These are phyloP conservation scores for Synanthedon tipuliformis DNA, from an alignment of 2,888 invertebrate genomes.

Conservation along the genomic window DNA sequence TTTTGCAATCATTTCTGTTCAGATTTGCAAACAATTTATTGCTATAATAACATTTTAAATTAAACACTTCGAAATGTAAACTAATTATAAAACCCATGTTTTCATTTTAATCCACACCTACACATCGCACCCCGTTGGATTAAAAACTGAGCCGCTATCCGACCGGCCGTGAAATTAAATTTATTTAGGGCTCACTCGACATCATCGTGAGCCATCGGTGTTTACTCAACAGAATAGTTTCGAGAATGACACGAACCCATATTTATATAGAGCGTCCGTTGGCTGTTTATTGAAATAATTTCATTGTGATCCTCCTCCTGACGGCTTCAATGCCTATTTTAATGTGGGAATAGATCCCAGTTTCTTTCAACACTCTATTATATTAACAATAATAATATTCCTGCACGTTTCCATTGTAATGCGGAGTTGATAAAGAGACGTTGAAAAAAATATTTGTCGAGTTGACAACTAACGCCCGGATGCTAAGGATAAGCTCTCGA, in stretches of 20 bases:
- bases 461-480: slow-evolving; percentile 26
- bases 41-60: neutral
- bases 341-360: slow-evolving; percentile 37
- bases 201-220: slow-evolving; percentile 53
- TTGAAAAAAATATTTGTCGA: slow-evolving; percentile 23
- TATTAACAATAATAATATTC: slow-evolving; percentile 50
- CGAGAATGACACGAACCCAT: slow-evolving; percentile 50
- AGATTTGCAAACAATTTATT: neutral
- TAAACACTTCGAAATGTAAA: slow-evolving; percentile 3
- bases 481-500: slow-evolving; percentile 42
- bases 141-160: slow-evolving; percentile 39
- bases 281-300: slow-evolving; percentile 62
- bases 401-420: slow-evolving; percentile 28
- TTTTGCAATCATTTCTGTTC: too few species aligned
- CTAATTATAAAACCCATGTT: slow-evolving; percentile 13
- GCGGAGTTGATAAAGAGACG: slow-evolving; percentile 16
- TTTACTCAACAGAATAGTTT: slow-evolving; percentile 64
- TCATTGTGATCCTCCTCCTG: slow-evolving; percentile 63
- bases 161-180: slow-evolving; percentile 59
- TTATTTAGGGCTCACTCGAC: slow-evolving; percentile 60
- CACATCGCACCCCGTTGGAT: slow-evolving; percentile 41
- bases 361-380: slow-evolving; percentile 52
- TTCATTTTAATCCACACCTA: slow-evolving; percentile 33
- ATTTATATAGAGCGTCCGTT: slow-evolving; percentile 54
- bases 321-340: slow-evolving; percentile 35